These are phyloP conservation scores for Oreochromis mossambicus DNA, from an alignment of 2,797 vertebrate species.

Conservation along the genomic window DNA sequence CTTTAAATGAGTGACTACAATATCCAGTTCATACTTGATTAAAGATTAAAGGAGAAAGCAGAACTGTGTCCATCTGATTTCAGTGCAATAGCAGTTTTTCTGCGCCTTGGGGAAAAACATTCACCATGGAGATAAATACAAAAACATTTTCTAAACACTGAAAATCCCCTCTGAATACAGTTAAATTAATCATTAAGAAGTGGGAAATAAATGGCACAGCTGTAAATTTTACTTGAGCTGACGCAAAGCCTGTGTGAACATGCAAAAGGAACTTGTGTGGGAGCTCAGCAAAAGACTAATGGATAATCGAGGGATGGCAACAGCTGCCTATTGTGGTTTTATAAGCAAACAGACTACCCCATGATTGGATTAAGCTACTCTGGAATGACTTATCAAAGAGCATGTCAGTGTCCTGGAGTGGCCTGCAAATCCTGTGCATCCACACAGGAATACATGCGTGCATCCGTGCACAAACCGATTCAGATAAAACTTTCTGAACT, in stretches of 20 bases:
- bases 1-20: background rate
- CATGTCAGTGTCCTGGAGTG: background rate
- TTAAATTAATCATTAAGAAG: background rate
- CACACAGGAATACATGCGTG: background rate
- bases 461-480: constrained; percentile 21
- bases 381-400: background rate
- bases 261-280: background rate
- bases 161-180: background rate
- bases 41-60: background rate
- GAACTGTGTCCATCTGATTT: background rate
- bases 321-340: background rate
- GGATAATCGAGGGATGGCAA: background rate
- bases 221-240: background rate
- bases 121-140: background rate
- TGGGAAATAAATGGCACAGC: background rate
- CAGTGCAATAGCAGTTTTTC: background rate
- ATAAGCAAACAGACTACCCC: background rate
- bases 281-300: background rate
- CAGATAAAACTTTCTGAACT: background rate
- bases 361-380: background rate
- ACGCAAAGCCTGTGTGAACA: background rate
- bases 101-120: background rate
- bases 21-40: background rate
- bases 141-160: background rate
- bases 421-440: background rate